Evolutionary conservation across 1,140 invertebrate genomes (phyloP), one percentile per base, ranked within the genome.

Genomic region (Tribolium madens): DNA sequence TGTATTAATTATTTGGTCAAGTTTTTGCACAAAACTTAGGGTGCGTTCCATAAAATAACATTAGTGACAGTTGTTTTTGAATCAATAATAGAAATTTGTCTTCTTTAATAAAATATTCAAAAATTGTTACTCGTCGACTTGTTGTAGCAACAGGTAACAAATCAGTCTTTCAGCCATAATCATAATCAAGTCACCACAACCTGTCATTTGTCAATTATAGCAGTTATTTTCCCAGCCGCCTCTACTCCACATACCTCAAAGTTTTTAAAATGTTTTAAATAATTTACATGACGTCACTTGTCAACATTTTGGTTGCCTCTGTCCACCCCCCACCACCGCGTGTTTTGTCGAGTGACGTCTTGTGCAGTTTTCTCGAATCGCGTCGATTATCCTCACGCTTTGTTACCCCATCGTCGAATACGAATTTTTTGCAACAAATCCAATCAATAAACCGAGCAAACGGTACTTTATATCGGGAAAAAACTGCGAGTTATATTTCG

Each of bases 321-420:
- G 52, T 10, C 52, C n/a, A 21, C 52, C 10, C 52, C 15, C 52
- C 13, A 57, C 52, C 13, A 26, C 1, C 17, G 15, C 18, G 9
- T 57, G 52, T 57, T 57, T 9, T 57, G 13, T 57, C 17, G 1
- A 57, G 17, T 57, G 52, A 57, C 52, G 52, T 57, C 17, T 57
- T 21, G 52, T 57, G 52, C 52, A 57, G 52, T 57, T 57, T 57
- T 57, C 52, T 18, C 52, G 52, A 18, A n/a, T 57, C 52, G 48
- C 48, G 52, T 21, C 52, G 18, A 57, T 57, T 57, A 57, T 2
- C 48, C 9, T 42, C 36, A 42, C 36, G 36, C 36, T 42, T 42
- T 42, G 36, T 3, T 42, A 42, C 36, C 10, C 36, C n/a, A 42
- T 42, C 36, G 36, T 42, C 2, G 36, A 42, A 42, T 42, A 50